phyloP scores from a whole-genome alignment of 2,113 vertebrate genomes.

The Mesitornis unicolor region DNA sequence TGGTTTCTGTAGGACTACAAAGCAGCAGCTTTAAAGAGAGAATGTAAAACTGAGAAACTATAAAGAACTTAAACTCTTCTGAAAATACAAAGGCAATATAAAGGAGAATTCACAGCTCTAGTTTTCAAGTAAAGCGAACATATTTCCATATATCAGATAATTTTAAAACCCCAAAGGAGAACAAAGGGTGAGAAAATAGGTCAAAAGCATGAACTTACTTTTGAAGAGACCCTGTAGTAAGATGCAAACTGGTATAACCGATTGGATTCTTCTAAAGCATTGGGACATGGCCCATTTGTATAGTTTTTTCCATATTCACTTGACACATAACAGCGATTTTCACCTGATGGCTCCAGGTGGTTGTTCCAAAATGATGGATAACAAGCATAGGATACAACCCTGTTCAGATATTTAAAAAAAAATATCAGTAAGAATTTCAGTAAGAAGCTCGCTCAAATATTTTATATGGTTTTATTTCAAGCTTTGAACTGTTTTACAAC shows the following conservation, averaged over 20 bases:
- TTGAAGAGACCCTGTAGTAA: slow-evolving; percentile 77
- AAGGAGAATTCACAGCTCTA: neutral
- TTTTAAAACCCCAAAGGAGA: neutral
- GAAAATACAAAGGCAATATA: neutral
- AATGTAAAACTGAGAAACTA: neutral
- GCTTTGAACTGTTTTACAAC: neutral
- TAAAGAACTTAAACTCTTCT: neutral
- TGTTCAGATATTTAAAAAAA: neutral
- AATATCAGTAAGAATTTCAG: neutral
- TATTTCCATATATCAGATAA: neutral
- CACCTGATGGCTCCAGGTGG: neutral
- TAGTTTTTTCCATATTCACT: slow-evolving; percentile 68
- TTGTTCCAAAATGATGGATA: slow-evolving; percentile 75
- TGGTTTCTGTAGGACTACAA: neutral
- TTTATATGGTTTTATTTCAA: neutral
- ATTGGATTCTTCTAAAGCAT: slow-evolving; percentile 70
- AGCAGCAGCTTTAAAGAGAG: neutral
- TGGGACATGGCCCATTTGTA: slow-evolving; percentile 73
- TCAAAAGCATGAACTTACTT: slow-evolving; percentile 57
- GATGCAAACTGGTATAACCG: slow-evolving; percentile 70
- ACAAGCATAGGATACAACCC: slow-evolving; percentile 76
- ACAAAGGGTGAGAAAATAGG: neutral
- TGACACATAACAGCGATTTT: slow-evolving; percentile 65
- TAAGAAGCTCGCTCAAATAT: neutral
- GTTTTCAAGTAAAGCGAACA: neutral